Evolutionary conservation across 2,113 vertebrate genomes (phyloP), one percentile per base, ranked within the genome.

Genomic region (Phrynosoma blainvillii): DNA sequence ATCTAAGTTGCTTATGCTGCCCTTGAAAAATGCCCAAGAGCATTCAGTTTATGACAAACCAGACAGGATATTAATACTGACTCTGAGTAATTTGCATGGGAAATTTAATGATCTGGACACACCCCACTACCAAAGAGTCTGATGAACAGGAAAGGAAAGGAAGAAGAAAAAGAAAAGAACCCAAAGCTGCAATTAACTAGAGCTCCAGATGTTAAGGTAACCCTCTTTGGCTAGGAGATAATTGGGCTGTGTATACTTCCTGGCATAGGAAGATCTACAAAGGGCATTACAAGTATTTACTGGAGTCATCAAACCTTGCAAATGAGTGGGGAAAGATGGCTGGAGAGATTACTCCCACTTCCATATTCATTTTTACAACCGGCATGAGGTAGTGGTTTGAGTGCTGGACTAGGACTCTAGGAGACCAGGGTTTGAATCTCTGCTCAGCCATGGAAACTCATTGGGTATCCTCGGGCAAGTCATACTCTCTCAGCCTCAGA

Each of bases 91-190:
- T 56, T 30, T 85, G 79, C 70, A 68, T 32, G 7, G 70, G 52
- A 54, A 82, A 79, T 54, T 36, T 14, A 65, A 25, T 27, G 13
- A 42, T 32, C 32, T 20, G 23, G 36, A n/a, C 23, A 52, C 5
- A 4, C 5, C 68, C 0, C n/a, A 82, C 54, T 71, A 8, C 0
- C 2, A 20, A 75, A 87, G 52, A 52, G 27, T 0, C 5, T 2
- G 2, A 82, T 52, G 75, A 84, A 5, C 16, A 83, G 14, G 27
- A 30, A 47, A 47, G 47, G 47, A 47, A 47, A 47, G 47, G 47
- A 1, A 0, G 16, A 59, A 32, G 9, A 32, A 4, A 1, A 65
- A 21, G 21, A 47, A 54, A 32, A 0, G 12, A 36, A 11, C 21
- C 30, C 47, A 47, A 32, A 79, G 65, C 27, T 66, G 36, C 47